These are phyloP conservation scores for Malurus melanocephalus DNA, from an alignment of 2,113 vertebrate species.

Conservation along the genomic window DNA sequence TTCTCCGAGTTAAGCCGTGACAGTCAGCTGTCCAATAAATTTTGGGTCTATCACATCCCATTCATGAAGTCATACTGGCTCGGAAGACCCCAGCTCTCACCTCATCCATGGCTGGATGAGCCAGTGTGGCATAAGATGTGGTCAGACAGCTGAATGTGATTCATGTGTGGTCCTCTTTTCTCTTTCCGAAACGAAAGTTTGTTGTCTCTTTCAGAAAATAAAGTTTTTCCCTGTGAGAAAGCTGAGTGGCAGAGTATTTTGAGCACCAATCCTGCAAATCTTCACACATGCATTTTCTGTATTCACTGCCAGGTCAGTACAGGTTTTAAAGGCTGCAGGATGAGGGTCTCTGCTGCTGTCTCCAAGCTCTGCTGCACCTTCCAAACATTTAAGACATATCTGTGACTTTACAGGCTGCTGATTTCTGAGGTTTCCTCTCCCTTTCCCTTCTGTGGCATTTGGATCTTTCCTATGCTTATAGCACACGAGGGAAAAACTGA, in stretches of 20 bases:
- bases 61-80: not conserved
- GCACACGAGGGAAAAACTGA: not conserved
- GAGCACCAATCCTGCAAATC: not conserved
- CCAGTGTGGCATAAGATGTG: not conserved
- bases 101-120: not conserved
- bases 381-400: not conserved
- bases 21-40: not conserved
- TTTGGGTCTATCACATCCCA: not conserved
- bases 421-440: not conserved
- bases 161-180: fast-evolving
- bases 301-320: not conserved
- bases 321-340: not conserved
- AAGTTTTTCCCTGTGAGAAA: not conserved
- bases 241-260: not conserved
- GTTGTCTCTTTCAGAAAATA: not conserved
- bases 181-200: not conserved
- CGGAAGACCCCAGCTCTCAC: not conserved
- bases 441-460: not conserved
- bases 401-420: not conserved
- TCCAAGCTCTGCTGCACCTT: not conserved
- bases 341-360: not conserved
- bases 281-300: not conserved
- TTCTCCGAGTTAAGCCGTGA: not conserved
- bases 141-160: not conserved
- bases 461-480: not conserved